Conservation (phyloP, 1,140 invertebrate species). For the Ptiloglossa arizonensis region DNA sequence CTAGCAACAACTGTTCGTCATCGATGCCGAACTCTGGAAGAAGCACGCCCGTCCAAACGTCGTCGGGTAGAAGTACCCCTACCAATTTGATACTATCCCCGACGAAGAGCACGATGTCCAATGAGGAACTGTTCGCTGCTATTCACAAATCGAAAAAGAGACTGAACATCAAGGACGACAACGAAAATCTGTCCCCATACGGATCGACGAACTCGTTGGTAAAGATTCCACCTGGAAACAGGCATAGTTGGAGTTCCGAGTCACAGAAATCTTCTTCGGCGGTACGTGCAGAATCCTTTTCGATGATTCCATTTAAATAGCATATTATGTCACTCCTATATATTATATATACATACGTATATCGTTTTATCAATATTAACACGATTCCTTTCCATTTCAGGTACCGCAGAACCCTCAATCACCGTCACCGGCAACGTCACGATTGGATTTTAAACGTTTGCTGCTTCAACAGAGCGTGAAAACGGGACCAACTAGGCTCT, state of each 20-base stretch:
- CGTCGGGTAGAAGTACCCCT: constrained; percentile 67
- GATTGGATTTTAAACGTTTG: constrained; percentile 91
- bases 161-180: constrained; percentile 85
- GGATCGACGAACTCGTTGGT: constrained; percentile 75
- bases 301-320: too few relatives aligned
- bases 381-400: constrained; percentile 49
- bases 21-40: constrained; percentile 56
- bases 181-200: constrained; percentile 82
- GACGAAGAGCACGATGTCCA: constrained; percentile 88
- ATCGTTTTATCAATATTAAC: background rate
- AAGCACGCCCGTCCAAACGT: constrained; percentile 54
- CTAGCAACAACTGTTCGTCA: constrained; percentile 61
- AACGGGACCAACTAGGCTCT: constrained; percentile 85
- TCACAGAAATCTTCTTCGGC: constrained; percentile 69
- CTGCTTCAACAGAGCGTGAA: constrained; percentile 87
- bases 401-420: constrained; percentile 67
- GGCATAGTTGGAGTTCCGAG: constrained; percentile 80
- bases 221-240: constrained; percentile 68
- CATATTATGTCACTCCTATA: background rate
- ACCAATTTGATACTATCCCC: constrained; percentile 83
- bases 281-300: constrained; percentile 51
- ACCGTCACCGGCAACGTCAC: constrained; percentile 85
- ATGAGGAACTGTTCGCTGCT: constrained; percentile 89
- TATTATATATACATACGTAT: too few relatives aligned
- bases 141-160: constrained; percentile 90